These are phyloP conservation scores for Heteronetta atricapilla DNA, from an alignment of 2,113 vertebrate genomes.

Conservation along the genomic window DNA sequence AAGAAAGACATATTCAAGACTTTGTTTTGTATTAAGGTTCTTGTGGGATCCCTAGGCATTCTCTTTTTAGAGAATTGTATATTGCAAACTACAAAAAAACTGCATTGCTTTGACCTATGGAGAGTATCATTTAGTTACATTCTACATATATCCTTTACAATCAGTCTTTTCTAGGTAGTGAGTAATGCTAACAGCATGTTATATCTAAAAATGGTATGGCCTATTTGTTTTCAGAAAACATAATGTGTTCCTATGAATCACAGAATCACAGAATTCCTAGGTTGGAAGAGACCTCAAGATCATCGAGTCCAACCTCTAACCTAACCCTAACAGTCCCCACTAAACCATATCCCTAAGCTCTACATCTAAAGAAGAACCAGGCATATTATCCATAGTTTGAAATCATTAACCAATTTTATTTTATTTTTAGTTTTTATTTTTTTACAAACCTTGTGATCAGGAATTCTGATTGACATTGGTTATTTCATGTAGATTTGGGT, in stretches of 20 bases:
- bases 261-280: too few species aligned
- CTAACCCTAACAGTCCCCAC: too few species aligned
- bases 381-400: neutral
- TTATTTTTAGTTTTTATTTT: too few species aligned
- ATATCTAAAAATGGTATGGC: neutral
- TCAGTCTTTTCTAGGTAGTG: conserved; percentile 48
- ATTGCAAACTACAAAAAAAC: neutral
- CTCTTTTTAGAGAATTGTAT: conserved; percentile 54
- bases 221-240: neutral
- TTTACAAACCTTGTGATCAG: neutral
- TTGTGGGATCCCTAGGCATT: conserved; percentile 25
- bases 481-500: neutral
- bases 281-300: too few species aligned
- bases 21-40: conserved; percentile 54
- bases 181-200: neutral
- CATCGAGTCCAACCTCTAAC: too few species aligned
- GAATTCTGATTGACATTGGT: neutral
- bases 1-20: conserved; percentile 48
- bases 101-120: neutral
- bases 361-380: too few species aligned
- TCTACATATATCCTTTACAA: conserved; percentile 48
- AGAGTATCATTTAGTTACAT: conserved; percentile 57
- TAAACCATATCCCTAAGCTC: too few species aligned
- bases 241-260: too few species aligned
- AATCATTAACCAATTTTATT: neutral